A percentile compares a stretch with the other conserved stretches of the same genome.
phyloP scores from a whole-genome alignment of 1,140 invertebrate genomes.

The Drosophila burlai region DNA sequence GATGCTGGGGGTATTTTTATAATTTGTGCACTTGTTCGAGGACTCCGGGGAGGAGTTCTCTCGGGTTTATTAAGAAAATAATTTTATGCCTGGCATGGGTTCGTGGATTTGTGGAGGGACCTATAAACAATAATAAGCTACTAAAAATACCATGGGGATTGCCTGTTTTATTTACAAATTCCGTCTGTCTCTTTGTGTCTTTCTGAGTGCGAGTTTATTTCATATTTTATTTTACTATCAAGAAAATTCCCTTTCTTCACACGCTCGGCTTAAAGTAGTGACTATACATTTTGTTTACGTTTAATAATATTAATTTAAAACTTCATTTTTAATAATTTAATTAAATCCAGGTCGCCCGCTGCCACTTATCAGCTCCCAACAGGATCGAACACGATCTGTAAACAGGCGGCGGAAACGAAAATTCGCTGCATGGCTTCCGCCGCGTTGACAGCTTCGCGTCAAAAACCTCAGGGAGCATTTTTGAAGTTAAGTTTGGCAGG shows the following conservation, averaged over 20 bases:
- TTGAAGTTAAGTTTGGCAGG: not conserved
- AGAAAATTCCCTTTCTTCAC: constrained; percentile 57
- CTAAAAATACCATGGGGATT: constrained; percentile 70
- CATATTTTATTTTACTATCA: constrained; percentile 57
- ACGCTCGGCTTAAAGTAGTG: constrained; percentile 83
- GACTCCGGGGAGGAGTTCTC: constrained; percentile 8
- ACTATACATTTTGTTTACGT: constrained; percentile 85
- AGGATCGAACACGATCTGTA: constrained; percentile 29
- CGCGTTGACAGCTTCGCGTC: constrained; percentile 53
- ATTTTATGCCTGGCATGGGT: constrained; percentile 75
- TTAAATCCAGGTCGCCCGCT: constrained; percentile 30
- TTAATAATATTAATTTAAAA: constrained; percentile 81
- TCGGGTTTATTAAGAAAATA: constrained; percentile 65
- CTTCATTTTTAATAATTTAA: constrained; percentile 77
- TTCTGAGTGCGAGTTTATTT: constrained; percentile 54
- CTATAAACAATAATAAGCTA: constrained; percentile 77
- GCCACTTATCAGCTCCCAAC: not conserved
- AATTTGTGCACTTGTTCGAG: constrained; percentile 54
- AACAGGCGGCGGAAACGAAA: constrained; percentile 61
- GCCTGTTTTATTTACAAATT: constrained; percentile 73
- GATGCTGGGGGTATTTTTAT: constrained; percentile 40
- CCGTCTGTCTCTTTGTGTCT: constrained; percentile 46
- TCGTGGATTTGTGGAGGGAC: constrained; percentile 42
- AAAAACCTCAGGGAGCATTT: not conserved
- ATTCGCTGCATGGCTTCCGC: constrained; percentile 70